phyloP scores from a whole-genome alignment of 1,140 invertebrate species.

The Neomicropteryx cornuta region DNA sequence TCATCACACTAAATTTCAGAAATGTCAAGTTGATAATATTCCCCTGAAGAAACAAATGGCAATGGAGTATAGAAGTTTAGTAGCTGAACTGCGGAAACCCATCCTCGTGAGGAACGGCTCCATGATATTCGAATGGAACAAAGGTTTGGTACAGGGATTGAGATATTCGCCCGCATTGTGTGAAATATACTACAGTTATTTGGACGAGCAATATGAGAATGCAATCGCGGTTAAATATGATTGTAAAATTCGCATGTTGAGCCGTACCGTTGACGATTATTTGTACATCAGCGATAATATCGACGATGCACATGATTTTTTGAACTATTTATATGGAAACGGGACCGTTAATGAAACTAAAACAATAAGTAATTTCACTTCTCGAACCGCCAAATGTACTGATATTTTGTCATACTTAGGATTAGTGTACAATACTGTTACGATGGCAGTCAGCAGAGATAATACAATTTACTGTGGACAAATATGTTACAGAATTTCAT shows the following conservation, averaged over 20 bases:
- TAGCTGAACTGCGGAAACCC: slow-evolving; percentile 26
- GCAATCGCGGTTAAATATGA: slow-evolving; percentile 14
- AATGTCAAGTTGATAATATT: slow-evolving; percentile 18
- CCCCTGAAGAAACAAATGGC: slow-evolving; percentile 23
- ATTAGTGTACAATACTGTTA: slow-evolving; percentile 27
- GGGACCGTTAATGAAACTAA: slow-evolving; percentile 33
- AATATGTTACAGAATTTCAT: slow-evolving; percentile 36
- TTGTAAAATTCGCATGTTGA: slow-evolving; percentile 23
- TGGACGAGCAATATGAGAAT: slow-evolving; percentile 28
- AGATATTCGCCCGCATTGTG: slow-evolving; percentile 36
- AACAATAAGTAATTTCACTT: slow-evolving; percentile 30
- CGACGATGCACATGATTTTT: slow-evolving; percentile 26
- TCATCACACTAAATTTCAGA: slow-evolving; percentile 22
- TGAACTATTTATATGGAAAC: slow-evolving; percentile 26
- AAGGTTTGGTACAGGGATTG: slow-evolving; percentile 35
- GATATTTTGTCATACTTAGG: slow-evolving; percentile 30
- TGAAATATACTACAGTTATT: slow-evolving; percentile 31
- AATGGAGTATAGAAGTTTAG: slow-evolving; percentile 25
- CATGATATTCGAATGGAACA: slow-evolving; percentile 32
- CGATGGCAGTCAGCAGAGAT: slow-evolving; percentile 27
- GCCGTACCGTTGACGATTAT: slow-evolving; percentile 36
- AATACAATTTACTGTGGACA: slow-evolving; percentile 27
- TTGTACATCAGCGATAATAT: slow-evolving; percentile 32
- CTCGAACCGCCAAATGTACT: slow-evolving; percentile 21
- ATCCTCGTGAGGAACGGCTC: slow-evolving; percentile 30